Evolutionary conservation across 2,888 invertebrate species (phyloP), one percentile per base, ranked within the genome.

Genomic region (Tipula vernalis): DNA sequence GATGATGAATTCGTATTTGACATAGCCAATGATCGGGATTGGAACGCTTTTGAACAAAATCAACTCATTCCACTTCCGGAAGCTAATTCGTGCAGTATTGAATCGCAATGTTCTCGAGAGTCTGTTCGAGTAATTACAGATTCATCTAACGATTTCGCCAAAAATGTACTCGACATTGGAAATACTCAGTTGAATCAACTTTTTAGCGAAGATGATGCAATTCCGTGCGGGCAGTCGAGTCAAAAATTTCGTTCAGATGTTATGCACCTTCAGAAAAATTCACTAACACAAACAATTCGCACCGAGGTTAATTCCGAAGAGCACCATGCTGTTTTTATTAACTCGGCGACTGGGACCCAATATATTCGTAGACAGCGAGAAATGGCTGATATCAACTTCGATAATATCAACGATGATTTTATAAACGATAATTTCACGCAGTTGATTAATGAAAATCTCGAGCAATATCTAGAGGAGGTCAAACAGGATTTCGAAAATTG

Each of bases 401-500:
- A 47, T 8, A 86, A 86, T 84, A 12, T 88, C 86, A 88, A 88
- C 85, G 88, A 89, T 87, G 87, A 51, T 88, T 87, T 87, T 89
- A 88, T 88, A 88, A 90, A 85, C 88, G 89, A 87, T 87, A 89
- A 87, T 90, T 90, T 87, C 89, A 87, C 88, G 36, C 88, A 89
- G 86, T 84, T 88, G 36, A 88, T 89, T 85, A 89, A 88, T 86
- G 87, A 89, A 88, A 87, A 90, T 89, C 28, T 71, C 8, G 71
- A 10, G 0, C 88, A 90, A 89, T 89, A 90, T 91, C 88, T 91
- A 90, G 88, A 90, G 91, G 89, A 92, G 91, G 89, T 91, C 3
- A 89, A 90, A 15, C 87, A 89, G 8, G 88, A 90, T 85, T 94
- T 94, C 90, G 91, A 93, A 88, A 89, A 91, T 83, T 90, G 93